Conservation (phyloP, 2,888 invertebrate genomes). For the Plusia festucae region DNA sequence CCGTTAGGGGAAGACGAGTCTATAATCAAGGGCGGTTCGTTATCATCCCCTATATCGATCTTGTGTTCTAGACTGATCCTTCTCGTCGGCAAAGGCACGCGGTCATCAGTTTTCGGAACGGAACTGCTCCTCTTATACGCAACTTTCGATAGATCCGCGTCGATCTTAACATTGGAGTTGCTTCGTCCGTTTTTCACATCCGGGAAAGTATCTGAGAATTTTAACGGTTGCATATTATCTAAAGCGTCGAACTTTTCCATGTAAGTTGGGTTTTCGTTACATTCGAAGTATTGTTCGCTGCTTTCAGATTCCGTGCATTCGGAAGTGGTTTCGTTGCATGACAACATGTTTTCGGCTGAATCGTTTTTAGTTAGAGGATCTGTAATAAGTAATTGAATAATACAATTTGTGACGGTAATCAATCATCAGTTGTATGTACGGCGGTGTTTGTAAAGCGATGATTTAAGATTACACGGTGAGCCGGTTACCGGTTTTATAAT, state of each 20-base stretch:
- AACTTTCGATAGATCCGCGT: conserved; percentile 80
- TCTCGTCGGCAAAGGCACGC: conserved; percentile 75
- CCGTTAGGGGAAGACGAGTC: conserved; percentile 83
- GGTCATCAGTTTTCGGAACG: conserved; percentile 82
- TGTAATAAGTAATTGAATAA: conserved; percentile 59
- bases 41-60: conserved; percentile 86
- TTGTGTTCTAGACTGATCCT: conserved; percentile 86
- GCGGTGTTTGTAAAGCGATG: conserved; percentile 39
- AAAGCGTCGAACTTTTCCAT: conserved; percentile 76
- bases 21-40: conserved; percentile 85
- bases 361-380: conserved; percentile 84
- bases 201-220: conserved; percentile 72
- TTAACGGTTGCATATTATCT: conserved; percentile 74
- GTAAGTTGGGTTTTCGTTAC: conserved; percentile 78
- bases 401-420: conserved; percentile 19
- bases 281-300: conserved; percentile 87
- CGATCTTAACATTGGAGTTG: conserved; percentile 75
- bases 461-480: conserved; percentile 53
- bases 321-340: conserved; percentile 86
- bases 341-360: conserved; percentile 86
- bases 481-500: conserved; percentile 31
- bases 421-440: conserved; percentile 25
- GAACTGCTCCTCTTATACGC: conserved; percentile 84
- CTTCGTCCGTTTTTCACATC: conserved; percentile 72
- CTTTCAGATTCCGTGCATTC: conserved; percentile 88